Evolutionary conservation across 35 echinoderm and acorn worm species (phyloP).

Genomic region (Holothuria glaberrima): DNA sequence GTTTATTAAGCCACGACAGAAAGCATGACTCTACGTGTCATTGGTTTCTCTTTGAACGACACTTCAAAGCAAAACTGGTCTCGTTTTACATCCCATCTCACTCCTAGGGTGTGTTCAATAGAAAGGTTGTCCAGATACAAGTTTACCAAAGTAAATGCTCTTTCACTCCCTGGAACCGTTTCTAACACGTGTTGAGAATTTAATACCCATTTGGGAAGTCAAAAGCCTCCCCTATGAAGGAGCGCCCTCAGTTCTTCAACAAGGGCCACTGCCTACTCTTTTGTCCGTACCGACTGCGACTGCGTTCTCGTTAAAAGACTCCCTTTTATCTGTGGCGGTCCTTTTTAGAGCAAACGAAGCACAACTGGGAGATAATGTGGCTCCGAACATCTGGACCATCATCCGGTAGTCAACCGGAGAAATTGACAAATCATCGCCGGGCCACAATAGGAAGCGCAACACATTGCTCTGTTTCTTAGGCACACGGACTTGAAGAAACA

Average conservation of each 20-base stretch:
- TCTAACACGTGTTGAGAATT: slow-evolving; percentile 45
- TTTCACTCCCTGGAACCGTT: slow-evolving; percentile 34
- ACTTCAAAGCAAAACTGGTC: slow-evolving; percentile 66
- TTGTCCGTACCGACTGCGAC: slow-evolving; percentile 49
- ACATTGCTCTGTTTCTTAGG: slow-evolving; percentile 35
- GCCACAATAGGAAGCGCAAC: slow-evolving; percentile 54
- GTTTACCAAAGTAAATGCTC: slow-evolving; percentile 16
- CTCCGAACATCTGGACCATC: neutral
- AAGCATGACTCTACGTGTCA: slow-evolving; percentile 57
- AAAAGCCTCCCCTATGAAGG: too few species aligned
- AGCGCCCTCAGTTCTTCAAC: slow-evolving; percentile 52
- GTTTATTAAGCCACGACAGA: slow-evolving; percentile 64
- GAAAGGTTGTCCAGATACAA: neutral
- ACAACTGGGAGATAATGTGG: neutral
- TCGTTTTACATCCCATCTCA: neutral
- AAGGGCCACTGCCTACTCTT: slow-evolving; percentile 42
- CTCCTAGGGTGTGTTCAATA: neutral
- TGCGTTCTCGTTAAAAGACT: neutral
- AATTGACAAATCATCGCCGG: neutral
- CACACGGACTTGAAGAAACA: slow-evolving; percentile 67
- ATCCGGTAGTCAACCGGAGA: neutral
- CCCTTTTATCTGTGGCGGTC: neutral
- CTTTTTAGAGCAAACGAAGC: neutral
- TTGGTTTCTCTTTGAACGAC: slow-evolving; percentile 34
- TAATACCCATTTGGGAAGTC: too few species aligned